A percentile compares a stretch with the other conserved stretches of the same genome.
Conservation (phyloP, 2,888 invertebrate genomes). For the Hesperia comma region DNA sequence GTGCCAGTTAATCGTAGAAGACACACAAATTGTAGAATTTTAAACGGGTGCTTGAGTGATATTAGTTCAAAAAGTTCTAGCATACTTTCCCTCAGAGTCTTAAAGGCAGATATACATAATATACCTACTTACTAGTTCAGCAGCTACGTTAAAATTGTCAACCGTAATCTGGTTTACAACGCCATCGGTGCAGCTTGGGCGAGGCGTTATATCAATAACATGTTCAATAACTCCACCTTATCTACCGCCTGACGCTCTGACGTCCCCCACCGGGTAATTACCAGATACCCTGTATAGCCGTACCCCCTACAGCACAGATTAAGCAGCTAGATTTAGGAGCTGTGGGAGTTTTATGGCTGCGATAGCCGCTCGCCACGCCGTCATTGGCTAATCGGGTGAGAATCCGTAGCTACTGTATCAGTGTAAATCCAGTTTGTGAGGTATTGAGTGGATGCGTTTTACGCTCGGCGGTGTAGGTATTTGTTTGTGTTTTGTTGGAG, state of each 20-base stretch:
- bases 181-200: not conserved
- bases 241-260: slow-evolving; percentile 31
- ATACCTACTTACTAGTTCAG: too few species aligned
- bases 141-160: too few species aligned
- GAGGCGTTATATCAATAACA: slow-evolving; percentile 32
- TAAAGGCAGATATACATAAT: too few species aligned
- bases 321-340: slow-evolving; percentile 34
- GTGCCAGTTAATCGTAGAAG: too few species aligned
- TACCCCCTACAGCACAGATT: slow-evolving; percentile 25
- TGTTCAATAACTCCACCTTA: slow-evolving; percentile 21
- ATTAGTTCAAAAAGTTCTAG: too few species aligned
- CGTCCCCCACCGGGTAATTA: slow-evolving; percentile 29
- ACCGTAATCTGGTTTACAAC: not conserved
- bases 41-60: too few species aligned
- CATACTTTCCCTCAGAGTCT: too few species aligned
- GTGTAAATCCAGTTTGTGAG: slow-evolving; percentile 31
- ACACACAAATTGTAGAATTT: too few species aligned
- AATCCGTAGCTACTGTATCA: slow-evolving; percentile 29
- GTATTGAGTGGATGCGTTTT: slow-evolving; percentile 5
- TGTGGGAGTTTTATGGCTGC: slow-evolving; percentile 24
- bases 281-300: slow-evolving; percentile 4
- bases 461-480: not conserved
- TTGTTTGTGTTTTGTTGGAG: slow-evolving; percentile 1
- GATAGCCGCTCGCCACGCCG: slow-evolving; percentile 30
- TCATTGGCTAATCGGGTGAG: slow-evolving; percentile 33